Base-by-base conservation (phyloP, 2,797 vertebrate species). In the Todus mexicanus region DNA sequence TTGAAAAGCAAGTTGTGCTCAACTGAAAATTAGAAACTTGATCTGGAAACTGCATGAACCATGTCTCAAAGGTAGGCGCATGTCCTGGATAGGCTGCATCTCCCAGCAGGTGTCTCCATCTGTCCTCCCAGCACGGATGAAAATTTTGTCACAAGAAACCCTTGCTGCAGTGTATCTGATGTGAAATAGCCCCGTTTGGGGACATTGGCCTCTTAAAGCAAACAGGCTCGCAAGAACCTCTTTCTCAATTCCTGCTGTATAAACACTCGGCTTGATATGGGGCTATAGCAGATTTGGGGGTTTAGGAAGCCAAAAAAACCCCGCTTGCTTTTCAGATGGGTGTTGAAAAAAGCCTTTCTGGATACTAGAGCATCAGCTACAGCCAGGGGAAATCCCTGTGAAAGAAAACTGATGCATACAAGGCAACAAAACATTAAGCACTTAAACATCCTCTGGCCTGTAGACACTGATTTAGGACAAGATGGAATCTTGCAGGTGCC, bases 111-210 rank as follows among this genome's bases (percentile, higher is more conserved):
- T 20, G 25, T 21, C 29, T 35, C 8, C 11, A 8, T 19, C 21
- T 60, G 15, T 60, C 42, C 35, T 61, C n/a, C 38, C 51, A 59
- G 51, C 42, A 25, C 2, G 18, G 50, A 70, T 40, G 15, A 27
- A 47, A 33, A 19, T 69, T 43, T 79, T 75, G 76, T 27, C n/a
- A 12, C 1, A 4, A 22, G 66, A 78, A 83, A 29, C 9, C 10
- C 42, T 57, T 7, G 0, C 27, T 2, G 10, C 69, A 45, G 29
- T 1, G 3, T 4, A 33, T 11, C 15, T 54, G 47, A 51, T 10
- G 10, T 50, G 60, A 42, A 64, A 72, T 4, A 35, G 27, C 51
- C 65, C 53, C 12, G 26, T 0, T n/a, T 53, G 19, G 47, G 50
- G n/a, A 75, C 61, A 8, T 1, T 2, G 6, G 56, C 29, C n/a